These are phyloP conservation scores for Spongilla lacustris DNA, from an alignment of 37 sponge, comb jelly and placozoan genomes.

Conservation along the genomic window DNA sequence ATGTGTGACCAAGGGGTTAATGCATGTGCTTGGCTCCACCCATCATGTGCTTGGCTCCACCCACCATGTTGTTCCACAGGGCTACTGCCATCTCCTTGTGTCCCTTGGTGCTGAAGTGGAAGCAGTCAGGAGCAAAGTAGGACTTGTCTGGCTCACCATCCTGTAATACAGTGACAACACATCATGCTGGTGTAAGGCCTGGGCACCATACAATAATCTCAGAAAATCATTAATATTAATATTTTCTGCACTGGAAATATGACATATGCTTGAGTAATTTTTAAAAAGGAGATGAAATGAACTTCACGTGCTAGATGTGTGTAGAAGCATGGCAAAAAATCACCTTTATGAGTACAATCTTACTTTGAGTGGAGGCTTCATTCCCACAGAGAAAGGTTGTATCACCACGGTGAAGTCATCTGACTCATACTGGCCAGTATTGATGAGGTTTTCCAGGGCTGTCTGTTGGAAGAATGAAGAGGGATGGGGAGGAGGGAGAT, in stretches of 20 bases:
- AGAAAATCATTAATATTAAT: no score
- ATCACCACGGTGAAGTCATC: constrained; percentile 61
- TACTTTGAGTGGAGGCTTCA: constrained; percentile 9
- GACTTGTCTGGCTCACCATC: constrained; percentile 33
- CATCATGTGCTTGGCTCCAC: constrained; percentile 3
- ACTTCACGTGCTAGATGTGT: no score
- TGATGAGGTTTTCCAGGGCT: constrained; percentile 5
- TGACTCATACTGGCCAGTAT: neutral
- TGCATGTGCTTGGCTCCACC: neutral
- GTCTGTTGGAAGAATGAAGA: neutral
- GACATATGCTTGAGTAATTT: no score
- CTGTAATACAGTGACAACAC: neutral
- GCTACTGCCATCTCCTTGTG: constrained; percentile 38
- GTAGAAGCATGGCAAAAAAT: no score
- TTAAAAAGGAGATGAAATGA: no score
- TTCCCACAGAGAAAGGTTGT: constrained; percentile 32
- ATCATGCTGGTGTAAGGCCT: no score
- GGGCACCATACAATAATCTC: no score
- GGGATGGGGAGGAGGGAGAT: no score
- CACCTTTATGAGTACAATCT: no score
- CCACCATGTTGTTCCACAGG: constrained; percentile 82
- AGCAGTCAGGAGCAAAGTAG: constrained; percentile 80
- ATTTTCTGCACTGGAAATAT: no score
- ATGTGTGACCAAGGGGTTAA: neutral
- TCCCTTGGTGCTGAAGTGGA: constrained; percentile 67